Conservation (phyloP, 2,888 invertebrate species). For the Diachrysia chrysitis region DNA sequence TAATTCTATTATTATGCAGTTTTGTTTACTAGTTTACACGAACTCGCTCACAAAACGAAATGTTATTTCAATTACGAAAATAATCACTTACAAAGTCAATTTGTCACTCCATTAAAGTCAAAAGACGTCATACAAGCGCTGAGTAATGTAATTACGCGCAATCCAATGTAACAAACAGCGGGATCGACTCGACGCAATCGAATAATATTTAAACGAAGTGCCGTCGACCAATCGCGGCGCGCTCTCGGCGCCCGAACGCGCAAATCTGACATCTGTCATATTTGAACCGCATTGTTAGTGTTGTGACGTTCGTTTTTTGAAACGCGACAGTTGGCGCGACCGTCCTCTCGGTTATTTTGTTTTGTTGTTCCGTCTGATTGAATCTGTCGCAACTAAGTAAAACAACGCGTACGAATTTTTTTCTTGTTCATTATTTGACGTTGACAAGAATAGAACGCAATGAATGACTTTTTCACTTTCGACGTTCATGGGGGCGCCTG, state of each 20-base stretch:
- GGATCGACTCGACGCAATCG: slow-evolving; percentile 63
- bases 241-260: slow-evolving; percentile 58
- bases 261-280: slow-evolving; percentile 86
- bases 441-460: slow-evolving; percentile 43
- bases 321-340: slow-evolving; percentile 81
- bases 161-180: slow-evolving; percentile 75
- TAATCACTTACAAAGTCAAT: slow-evolving; percentile 75
- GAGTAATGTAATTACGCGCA: slow-evolving; percentile 78
- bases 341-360: slow-evolving; percentile 65
- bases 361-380: slow-evolving; percentile 75
- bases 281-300: slow-evolving; percentile 73
- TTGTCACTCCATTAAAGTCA: slow-evolving; percentile 78
- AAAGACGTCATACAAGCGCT: slow-evolving; percentile 70
- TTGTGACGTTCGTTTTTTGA: slow-evolving; percentile 80
- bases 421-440: slow-evolving; percentile 49
- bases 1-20: slow-evolving; percentile 43
- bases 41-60: slow-evolving; percentile 24
- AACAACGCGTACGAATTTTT: slow-evolving; percentile 48
- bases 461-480: slow-evolving; percentile 32
- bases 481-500: slow-evolving; percentile 17
- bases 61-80: slow-evolving; percentile 59
- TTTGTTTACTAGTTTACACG: slow-evolving; percentile 24
- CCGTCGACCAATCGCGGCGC: slow-evolving; percentile 69
- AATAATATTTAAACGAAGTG: slow-evolving; percentile 71
- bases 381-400: slow-evolving; percentile 66